A percentile compares a stretch with the other conserved stretches of the same genome.
Evolutionary conservation across 2,888 invertebrate genomes (phyloP).

Genomic region (Hirudinaria manillensis): DNA sequence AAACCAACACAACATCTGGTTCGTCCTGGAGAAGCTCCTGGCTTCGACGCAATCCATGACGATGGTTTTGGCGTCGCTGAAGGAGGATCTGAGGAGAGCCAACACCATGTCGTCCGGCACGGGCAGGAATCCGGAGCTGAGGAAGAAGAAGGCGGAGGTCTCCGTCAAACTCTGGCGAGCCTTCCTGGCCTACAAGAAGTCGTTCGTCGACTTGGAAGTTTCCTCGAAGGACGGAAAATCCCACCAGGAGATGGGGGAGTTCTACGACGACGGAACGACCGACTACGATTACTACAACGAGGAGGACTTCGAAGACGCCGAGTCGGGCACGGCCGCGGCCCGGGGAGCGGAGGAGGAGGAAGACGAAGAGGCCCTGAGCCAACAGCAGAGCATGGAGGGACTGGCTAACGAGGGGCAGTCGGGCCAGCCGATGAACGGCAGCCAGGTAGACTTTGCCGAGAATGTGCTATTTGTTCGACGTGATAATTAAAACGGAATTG

Average conservation of each 20-base stretch:
- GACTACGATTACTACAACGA: neutral
- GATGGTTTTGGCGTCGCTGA: slow-evolving; percentile 36
- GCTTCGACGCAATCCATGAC: slow-evolving; percentile 36
- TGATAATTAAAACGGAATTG: too few relatives aligned
- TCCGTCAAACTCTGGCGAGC: slow-evolving; percentile 36
- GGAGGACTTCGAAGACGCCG: neutral
- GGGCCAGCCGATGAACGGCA: neutral
- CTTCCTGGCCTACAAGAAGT: slow-evolving; percentile 36
- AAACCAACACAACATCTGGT: slow-evolving; percentile 30
- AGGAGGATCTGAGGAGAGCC: slow-evolving; percentile 33
- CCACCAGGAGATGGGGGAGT: neutral
- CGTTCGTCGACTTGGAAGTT: slow-evolving; percentile 34
- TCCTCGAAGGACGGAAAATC: slow-evolving; percentile 13
- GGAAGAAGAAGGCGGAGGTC: slow-evolving; percentile 31
- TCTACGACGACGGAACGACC: neutral
- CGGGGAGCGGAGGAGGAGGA: slow-evolving; percentile 11
- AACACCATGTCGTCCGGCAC: slow-evolving; percentile 9
- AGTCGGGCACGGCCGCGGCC: neutral
- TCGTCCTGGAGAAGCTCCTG: slow-evolving; percentile 34
- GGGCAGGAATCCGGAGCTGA: slow-evolving; percentile 24
- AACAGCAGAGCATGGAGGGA: neutral
- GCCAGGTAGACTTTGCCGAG: neutral
- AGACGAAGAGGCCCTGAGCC: neutral
- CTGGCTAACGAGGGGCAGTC: neutral
- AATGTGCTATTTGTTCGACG: too few relatives aligned